A percentile compares a stretch with the other conserved stretches of the same genome.
Evolutionary conservation across 2,888 invertebrate species (phyloP).

Genomic region (Dolichomitus sp.): DNA sequence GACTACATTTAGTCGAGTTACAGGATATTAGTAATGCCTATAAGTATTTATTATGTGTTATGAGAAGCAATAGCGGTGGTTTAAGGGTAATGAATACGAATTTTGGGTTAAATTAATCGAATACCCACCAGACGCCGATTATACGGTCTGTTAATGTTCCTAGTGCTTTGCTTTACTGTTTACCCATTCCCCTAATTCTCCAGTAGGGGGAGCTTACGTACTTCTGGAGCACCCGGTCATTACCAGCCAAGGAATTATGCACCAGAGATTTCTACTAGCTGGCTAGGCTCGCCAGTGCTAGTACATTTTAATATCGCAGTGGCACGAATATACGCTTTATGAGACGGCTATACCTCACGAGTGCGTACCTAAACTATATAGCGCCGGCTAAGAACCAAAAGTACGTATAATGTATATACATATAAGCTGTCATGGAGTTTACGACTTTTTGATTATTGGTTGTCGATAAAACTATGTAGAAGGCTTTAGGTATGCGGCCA

Average conservation of each 20-base stretch:
- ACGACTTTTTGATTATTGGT: not conserved
- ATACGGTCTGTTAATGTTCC: slow-evolving; percentile 56
- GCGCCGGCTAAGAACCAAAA: not conserved
- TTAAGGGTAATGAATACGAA: slow-evolving; percentile 54
- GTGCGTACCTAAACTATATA: slow-evolving; percentile 16
- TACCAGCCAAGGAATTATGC: slow-evolving; percentile 71
- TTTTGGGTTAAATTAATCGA: slow-evolving; percentile 70
- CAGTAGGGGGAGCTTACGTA: slow-evolving; percentile 43
- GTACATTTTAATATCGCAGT: slow-evolving; percentile 69
- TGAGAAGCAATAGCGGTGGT: slow-evolving; percentile 44
- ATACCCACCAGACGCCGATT: slow-evolving; percentile 70
- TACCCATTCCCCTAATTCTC: slow-evolving; percentile 45
- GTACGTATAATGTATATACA: too few relatives aligned
- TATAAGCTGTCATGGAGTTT: not conserved
- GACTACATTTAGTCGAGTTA: not conserved
- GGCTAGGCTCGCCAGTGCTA: slow-evolving; percentile 43
- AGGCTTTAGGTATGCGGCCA: slow-evolving; percentile 5
- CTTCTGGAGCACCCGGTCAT: slow-evolving; percentile 65
- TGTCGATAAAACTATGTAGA: not conserved
- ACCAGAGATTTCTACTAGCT: slow-evolving; percentile 66
- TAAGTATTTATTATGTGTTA: slow-evolving; percentile 40
- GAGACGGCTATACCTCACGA: slow-evolving; percentile 34
- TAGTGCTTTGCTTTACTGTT: slow-evolving; percentile 34
- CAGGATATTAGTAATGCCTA: not conserved
- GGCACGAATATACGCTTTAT: slow-evolving; percentile 67